Base-by-base conservation (phyloP, 2,888 invertebrate genomes). In the Antheraea yamamai region DNA sequence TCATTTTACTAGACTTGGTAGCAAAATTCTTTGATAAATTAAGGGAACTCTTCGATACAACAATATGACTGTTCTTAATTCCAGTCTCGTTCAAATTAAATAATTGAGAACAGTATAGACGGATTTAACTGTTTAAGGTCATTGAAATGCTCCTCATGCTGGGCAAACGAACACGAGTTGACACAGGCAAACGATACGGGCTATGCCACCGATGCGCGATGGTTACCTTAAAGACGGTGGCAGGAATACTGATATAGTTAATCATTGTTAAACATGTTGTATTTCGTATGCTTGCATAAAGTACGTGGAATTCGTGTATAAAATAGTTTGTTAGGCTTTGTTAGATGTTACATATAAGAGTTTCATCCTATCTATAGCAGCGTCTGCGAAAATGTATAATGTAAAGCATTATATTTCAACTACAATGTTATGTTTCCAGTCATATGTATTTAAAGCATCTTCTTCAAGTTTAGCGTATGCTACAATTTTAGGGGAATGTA, bases 121-220 rank as follows among this genome's bases (percentile, higher is more conserved):
- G 73, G 77, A 81, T 78, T 82, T 78, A 82, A 81, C 81, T 79
- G 79, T 80, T 78, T 78, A 79, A 82, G 82, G 81, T 82, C 79
- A 85, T 92, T 92, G 81, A 79, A 79, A 92, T 91, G 88, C 91
- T 84, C 75, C 85, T 88, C 91, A 88, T 86, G 89, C 87, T 82
- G 81, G 78, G 80, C 81, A 86, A 86, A 88, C 90, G 90, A 85
- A 85, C 86, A 85, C 80, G 78, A 83, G 89, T 90, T 90, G 88
- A 90, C 90, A 89, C 85, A 88, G 82, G 88, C 89, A 88, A 90
- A 89, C 90, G 87, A 91, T 88, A 88, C 90, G 87, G 86, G 88
- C 79, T 76, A 82, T 84, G 87, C 86, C 85, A 84, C 80, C 83
- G 81, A 79, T 47, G 47, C 47, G 47, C 47, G 47, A 47, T 83